These are phyloP conservation scores for Sicus ferrugineus DNA, from an alignment of 2,888 invertebrate genomes.

Conservation along the genomic window DNA sequence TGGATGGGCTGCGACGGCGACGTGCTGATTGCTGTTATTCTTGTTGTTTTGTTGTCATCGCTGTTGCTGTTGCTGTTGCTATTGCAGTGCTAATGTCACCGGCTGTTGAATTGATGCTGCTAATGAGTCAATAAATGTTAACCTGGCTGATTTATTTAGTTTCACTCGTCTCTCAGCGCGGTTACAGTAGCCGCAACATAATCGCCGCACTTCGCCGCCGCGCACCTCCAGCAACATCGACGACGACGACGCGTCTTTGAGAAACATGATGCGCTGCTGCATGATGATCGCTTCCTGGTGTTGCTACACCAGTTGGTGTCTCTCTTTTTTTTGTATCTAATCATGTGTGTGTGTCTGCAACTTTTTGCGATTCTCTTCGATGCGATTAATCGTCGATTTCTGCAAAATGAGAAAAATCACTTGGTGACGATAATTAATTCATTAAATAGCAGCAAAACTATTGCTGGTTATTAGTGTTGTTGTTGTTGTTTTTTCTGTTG, in stretches of 20 bases:
- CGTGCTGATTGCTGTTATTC: no score
- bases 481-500: conserved; percentile 2
- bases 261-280: conserved; percentile 34
- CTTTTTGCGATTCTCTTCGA: not conserved
- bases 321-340: not conserved
- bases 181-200: conserved; percentile 18
- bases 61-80: conserved; percentile 31
- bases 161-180: conserved; percentile 25
- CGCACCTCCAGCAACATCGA: conserved; percentile 2
- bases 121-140: conserved; percentile 50
- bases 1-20: no score
- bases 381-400: conserved; percentile 28
- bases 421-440: conserved; percentile 28
- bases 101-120: conserved; percentile 40
- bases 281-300: conserved; percentile 39
- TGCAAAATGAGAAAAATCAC: conserved; percentile 14
- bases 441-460: conserved; percentile 30
- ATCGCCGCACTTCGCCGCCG: conserved; percentile 14
- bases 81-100: conserved; percentile 32
- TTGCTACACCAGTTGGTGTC: conserved; percentile 40
- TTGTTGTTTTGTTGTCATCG: no score
- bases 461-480: conserved; percentile 19
- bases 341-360: not conserved
- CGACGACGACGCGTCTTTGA: not conserved
- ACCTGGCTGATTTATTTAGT: conserved; percentile 48